These are phyloP conservation scores for Scytalopus superciliaris DNA, from an alignment of 2,113 vertebrate species.

Conservation along the genomic window DNA sequence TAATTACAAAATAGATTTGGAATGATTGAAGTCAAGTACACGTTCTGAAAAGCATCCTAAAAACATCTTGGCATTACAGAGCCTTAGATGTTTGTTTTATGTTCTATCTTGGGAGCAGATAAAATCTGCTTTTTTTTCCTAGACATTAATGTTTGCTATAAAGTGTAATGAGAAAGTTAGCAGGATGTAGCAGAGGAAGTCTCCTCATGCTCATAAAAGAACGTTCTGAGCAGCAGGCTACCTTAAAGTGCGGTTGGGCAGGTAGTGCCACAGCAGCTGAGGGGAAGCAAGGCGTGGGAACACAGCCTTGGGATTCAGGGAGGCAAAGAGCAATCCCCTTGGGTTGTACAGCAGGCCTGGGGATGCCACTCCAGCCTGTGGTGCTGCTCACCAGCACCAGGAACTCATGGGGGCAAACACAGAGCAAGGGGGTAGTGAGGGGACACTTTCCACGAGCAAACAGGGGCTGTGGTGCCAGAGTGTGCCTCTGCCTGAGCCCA, in stretches of 20 bases:
- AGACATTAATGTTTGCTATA: background rate
- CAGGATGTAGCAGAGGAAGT: background rate
- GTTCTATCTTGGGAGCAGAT: slow-evolving; percentile 31
- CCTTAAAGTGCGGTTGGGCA: background rate
- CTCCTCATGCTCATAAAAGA: background rate
- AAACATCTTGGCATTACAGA: background rate
- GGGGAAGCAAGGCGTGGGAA: background rate
- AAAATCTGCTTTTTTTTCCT: background rate
- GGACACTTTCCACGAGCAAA: background rate
- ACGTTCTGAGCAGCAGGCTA: background rate
- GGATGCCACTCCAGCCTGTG: background rate
- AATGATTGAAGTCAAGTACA: slow-evolving; percentile 30
- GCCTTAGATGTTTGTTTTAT: slow-evolving; percentile 28
- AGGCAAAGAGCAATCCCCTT: background rate
- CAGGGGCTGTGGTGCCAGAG: accelerated
- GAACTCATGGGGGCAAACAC: background rate
- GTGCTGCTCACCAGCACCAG: background rate
- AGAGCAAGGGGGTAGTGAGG: background rate
- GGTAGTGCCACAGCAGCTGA: background rate
- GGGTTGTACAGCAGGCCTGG: background rate
- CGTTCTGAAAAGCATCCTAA: slow-evolving; percentile 19
- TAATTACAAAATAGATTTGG: slow-evolving; percentile 40
- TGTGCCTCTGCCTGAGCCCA: background rate
- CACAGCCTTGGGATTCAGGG: background rate
- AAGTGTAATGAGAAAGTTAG: slow-evolving; percentile 32